Conservation (phyloP, 2,888 invertebrate species). For the Pardosa pseudoannulata region DNA sequence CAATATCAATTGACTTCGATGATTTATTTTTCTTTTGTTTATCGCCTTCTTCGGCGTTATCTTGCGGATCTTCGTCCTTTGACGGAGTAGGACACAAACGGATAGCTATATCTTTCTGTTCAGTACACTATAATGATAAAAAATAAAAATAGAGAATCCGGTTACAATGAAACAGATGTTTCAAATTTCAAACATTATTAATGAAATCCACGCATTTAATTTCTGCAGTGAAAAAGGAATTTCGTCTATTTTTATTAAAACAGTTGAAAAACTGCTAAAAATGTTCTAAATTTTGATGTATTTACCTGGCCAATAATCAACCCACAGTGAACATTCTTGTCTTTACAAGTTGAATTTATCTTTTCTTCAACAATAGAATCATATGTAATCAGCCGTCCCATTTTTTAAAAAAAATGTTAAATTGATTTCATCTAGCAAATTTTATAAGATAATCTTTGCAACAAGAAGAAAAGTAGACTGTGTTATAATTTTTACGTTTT, state of each 20-base stretch:
- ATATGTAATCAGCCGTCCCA: slow-evolving; percentile 85
- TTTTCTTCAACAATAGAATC: slow-evolving; percentile 84
- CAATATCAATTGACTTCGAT: slow-evolving; percentile 80
- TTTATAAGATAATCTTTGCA: too few species aligned
- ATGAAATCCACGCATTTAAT: background rate
- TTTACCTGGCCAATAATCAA: slow-evolving; percentile 88
- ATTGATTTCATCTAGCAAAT: too few species aligned
- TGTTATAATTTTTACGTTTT: too few species aligned
- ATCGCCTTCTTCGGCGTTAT: slow-evolving; percentile 75
- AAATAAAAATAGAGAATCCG: background rate
- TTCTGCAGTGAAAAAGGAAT: background rate
- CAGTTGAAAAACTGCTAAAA: background rate
- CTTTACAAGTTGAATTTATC: slow-evolving; percentile 82
- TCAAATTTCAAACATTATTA: background rate
- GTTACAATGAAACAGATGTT: background rate
- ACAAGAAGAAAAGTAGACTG: too few species aligned
- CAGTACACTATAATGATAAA: slow-evolving; percentile 80
- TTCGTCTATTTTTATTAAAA: background rate
- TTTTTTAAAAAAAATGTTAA: too few species aligned
- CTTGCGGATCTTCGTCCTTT: slow-evolving; percentile 76
- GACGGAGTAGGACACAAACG: slow-evolving; percentile 88
- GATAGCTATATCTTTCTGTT: slow-evolving; percentile 85
- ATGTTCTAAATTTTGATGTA: background rate
- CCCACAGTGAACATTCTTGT: slow-evolving; percentile 84
- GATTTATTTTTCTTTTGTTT: slow-evolving; percentile 11